A percentile compares a stretch with the other conserved stretches of the same genome.
These are phyloP conservation scores for Drusus annulatus DNA, from an alignment of 1,140 invertebrate genomes.

Conservation along the genomic window DNA sequence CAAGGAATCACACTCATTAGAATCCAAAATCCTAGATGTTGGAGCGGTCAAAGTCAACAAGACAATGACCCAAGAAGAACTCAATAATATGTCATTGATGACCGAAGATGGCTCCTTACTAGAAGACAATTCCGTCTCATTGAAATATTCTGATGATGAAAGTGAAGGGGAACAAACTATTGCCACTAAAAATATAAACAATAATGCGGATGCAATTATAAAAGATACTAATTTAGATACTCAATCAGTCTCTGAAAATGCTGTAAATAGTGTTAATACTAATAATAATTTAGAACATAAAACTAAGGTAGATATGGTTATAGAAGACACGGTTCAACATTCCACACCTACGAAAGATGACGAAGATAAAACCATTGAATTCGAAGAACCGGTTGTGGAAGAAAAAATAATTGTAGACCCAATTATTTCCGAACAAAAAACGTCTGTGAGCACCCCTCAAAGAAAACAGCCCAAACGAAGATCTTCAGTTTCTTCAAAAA, in stretches of 20 bases:
- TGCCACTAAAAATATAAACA: background rate
- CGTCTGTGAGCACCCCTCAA: background rate
- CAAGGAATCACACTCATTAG: no score
- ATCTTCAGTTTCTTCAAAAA: conserved; percentile 17
- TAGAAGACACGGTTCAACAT: background rate
- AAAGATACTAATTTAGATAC: background rate
- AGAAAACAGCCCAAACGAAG: conserved; percentile 13
- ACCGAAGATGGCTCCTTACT: conserved; percentile 41
- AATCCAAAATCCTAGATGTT: background rate
- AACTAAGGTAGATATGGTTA: background rate
- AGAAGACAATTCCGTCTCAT: conserved; percentile 20
- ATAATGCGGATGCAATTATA: conserved; percentile 8
- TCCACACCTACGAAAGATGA: background rate
- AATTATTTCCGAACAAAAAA: conserved; percentile 8
- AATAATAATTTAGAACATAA: background rate
- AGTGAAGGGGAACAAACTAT: conserved; percentile 17
- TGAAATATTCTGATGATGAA: conserved; percentile 44
- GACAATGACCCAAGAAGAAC: conserved; percentile 29
- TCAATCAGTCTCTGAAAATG: background rate
- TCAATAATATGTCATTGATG: conserved; percentile 49
- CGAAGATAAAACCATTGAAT: background rate
- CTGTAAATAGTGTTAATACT: conserved; percentile 3
- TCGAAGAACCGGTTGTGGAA: background rate
- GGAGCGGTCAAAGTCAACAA: background rate
- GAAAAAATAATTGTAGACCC: background rate